Base-by-base conservation (phyloP, 2,113 vertebrate genomes). In the Gopherus flavomarginatus region DNA sequence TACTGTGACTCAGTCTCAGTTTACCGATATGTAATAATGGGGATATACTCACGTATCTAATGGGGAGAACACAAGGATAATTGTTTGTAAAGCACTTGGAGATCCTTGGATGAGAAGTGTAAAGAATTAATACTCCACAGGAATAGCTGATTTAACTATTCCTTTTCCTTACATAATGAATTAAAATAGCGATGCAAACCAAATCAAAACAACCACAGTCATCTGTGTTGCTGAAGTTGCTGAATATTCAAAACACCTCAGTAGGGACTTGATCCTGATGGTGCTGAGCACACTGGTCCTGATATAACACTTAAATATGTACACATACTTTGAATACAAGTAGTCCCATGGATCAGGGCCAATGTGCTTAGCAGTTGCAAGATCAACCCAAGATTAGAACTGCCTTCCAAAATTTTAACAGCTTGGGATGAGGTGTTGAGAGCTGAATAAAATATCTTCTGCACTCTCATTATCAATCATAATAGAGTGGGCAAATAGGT, bases 381-480 rank as follows among this genome's bases (percentile, higher is more conserved):
- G 52, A 86, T 75, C 85, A 88, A 83, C 19, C 22, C 59, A 0
- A 0, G 42, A 56, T 44, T 44, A 56, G 22, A 93, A 57, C 65
- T 97, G 81, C 75, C 80, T 80, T 86, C 31, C 44, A 27, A 80
- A 93, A 69, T 88, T 89, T n/a, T 90, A 65, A 75, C 49, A 91
- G 56, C 38, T 93, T 81, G 85, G 38, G 44, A 81, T 26, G 89
- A 78, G 14, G 4, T 27, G 47, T 69, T 95, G 38, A 21, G 44
- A 83, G 24, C 24, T 47, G 75, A 47, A 1, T 50, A 49, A 93
- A 95, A 56, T 75, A 12, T 85, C 7, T 93, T 44, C 2, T 31
- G 19, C 57, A 78, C 31, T 89, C 80, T 87, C 50, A 62, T 65
- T 80, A 95, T 47, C 35, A 77, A 81, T 83, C 90, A 92, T 24